phyloP scores from a whole-genome alignment of 1,140 invertebrate species.

The Drosophila yakuba region DNA sequence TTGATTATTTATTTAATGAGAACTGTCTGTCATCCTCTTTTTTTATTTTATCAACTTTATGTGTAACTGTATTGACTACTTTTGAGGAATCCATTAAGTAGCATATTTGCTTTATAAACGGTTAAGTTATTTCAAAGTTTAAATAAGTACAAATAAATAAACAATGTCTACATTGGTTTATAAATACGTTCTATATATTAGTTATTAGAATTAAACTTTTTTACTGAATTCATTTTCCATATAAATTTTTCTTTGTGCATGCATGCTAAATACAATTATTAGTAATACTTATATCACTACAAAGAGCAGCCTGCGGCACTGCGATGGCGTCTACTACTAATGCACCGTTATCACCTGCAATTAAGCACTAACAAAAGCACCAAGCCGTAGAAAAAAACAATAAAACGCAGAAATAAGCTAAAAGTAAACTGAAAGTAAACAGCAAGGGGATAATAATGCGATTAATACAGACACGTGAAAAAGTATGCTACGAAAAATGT shows the following conservation, averaged over 20 bases:
- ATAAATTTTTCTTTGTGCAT: constrained; percentile 16
- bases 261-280: constrained; percentile 30
- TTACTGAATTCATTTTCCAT: not conserved
- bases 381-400: constrained; percentile 18
- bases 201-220: not conserved
- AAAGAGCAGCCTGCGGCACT: constrained; percentile 34
- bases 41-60: too few species aligned
- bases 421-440: not conserved
- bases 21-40: too few species aligned
- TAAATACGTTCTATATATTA: not conserved
- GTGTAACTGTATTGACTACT: too few species aligned
- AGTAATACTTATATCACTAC: constrained; percentile 32
- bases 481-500: constrained; percentile 53
- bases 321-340: constrained; percentile 44
- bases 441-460: constrained; percentile 7
- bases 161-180: too few species aligned
- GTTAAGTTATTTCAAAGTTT: too few species aligned
- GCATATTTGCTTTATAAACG: too few species aligned
- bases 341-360: constrained; percentile 47
- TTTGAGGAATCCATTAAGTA: too few species aligned
- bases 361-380: constrained; percentile 50
- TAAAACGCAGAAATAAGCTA: not conserved
- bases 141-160: too few species aligned
- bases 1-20: too few species aligned
- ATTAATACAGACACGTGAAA: constrained; percentile 19